Conservation (phyloP, 2,113 vertebrate genomes). For the Nymphicus hollandicus region DNA sequence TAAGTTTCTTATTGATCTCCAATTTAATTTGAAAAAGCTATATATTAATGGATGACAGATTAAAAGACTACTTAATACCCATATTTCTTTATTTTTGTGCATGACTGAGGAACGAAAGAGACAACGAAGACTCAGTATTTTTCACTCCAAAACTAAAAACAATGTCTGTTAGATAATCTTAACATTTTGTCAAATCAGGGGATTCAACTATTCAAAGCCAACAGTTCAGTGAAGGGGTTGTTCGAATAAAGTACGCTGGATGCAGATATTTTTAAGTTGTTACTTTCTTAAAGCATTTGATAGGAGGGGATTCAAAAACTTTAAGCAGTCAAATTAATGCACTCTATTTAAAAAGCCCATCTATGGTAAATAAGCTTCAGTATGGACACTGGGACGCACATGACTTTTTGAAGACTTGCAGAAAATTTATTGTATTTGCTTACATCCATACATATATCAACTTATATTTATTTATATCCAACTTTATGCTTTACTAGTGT, state of each 20-base stretch:
- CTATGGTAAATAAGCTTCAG: background rate
- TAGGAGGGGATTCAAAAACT: background rate
- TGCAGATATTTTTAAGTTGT: background rate
- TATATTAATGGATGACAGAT: background rate
- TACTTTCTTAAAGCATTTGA: background rate
- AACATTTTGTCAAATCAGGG: background rate
- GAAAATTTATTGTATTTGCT: background rate
- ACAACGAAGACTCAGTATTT: background rate
- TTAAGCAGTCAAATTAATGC: background rate
- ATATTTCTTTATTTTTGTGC: background rate
- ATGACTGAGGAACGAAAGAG: background rate
- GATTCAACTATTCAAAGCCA: background rate
- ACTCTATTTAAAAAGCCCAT: background rate
- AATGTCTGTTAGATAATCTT: background rate
- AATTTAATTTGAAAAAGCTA: background rate
- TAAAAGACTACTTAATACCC: background rate
- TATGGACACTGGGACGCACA: background rate
- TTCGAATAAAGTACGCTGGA: background rate
- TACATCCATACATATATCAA: background rate
- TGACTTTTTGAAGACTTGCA: background rate
- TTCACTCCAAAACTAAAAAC: conserved; percentile 16
- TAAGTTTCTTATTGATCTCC: background rate
- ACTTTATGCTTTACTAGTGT: background rate
- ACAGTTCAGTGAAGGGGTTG: background rate
- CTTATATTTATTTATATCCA: background rate